Conservation (phyloP, 2,888 invertebrate genomes). For the Ischnura elegans region DNA sequence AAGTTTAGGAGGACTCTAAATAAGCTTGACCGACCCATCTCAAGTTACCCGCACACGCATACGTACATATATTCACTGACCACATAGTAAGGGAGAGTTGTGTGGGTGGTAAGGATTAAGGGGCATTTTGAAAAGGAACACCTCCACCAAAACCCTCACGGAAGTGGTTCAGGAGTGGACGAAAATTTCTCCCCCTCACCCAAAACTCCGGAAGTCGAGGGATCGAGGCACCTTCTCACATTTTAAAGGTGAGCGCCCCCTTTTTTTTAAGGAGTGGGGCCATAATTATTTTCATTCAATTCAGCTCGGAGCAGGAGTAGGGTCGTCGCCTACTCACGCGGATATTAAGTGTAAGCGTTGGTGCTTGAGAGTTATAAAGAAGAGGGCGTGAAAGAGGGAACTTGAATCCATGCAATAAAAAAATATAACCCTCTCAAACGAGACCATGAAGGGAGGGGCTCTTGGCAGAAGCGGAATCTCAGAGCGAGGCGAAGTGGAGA, state of each 20-base stretch:
- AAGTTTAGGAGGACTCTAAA: no score
- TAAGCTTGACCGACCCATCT: no score
- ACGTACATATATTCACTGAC: no score
- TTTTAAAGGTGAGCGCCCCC: background rate
- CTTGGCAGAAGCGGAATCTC: background rate
- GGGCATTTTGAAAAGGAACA: background rate
- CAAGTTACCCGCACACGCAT: no score
- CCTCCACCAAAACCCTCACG: background rate
- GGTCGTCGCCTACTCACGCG: no score
- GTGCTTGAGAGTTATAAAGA: background rate
- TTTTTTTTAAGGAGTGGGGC: background rate
- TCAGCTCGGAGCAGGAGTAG: no score
- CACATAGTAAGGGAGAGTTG: background rate
- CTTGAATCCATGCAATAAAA: no score
- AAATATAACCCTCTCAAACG: no score
- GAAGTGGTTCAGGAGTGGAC: background rate
- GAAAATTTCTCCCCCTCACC: no score
- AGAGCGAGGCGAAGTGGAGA: background rate
- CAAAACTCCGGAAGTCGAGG: background rate
- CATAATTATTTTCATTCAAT: no score
- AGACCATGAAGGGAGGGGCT: no score
- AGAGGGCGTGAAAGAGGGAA: background rate
- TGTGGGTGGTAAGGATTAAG: background rate
- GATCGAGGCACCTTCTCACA: background rate
- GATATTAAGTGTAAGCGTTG: no score